Conservation (phyloP, 2,113 vertebrate species). For the Anoplopoma fimbria region DNA sequence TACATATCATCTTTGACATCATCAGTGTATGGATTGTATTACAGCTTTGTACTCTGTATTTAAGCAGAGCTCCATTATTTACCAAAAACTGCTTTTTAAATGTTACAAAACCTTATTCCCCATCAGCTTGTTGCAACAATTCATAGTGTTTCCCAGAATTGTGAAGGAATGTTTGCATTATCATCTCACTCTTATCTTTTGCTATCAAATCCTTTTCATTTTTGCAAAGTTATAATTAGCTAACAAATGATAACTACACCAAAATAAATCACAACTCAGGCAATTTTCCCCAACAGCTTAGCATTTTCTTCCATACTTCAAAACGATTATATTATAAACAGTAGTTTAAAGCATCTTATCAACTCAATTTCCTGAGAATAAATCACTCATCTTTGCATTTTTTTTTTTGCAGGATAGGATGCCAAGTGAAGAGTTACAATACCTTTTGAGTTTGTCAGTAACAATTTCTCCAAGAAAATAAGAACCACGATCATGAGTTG, state of each 20-base stretch:
- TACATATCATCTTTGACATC: background rate
- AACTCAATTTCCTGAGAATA: background rate
- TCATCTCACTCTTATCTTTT: background rate
- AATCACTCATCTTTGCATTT: background rate
- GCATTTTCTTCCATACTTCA: background rate
- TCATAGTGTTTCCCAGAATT: background rate
- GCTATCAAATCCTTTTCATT: background rate
- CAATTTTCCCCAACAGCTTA: background rate
- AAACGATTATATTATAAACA: background rate
- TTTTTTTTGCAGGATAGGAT: background rate
- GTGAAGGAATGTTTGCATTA: background rate
- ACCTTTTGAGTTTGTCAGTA: constrained; percentile 75
- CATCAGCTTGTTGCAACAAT: background rate
- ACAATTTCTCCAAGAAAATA: constrained; percentile 56
- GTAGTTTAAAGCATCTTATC: background rate
- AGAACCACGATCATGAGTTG: constrained; percentile 62
- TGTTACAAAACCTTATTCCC: background rate
- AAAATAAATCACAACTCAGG: background rate
- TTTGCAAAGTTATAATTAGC: background rate
- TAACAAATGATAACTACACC: background rate
- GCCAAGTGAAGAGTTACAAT: constrained; percentile 13
- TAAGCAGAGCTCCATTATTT: background rate
- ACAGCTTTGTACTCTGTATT: background rate
- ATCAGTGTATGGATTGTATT: background rate
- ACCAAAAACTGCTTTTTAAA: background rate